A percentile compares a stretch with the other conserved stretches of the same genome.
phyloP scores from a whole-genome alignment of 2,113 vertebrate genomes.

The Semicossyphus pulcher region DNA sequence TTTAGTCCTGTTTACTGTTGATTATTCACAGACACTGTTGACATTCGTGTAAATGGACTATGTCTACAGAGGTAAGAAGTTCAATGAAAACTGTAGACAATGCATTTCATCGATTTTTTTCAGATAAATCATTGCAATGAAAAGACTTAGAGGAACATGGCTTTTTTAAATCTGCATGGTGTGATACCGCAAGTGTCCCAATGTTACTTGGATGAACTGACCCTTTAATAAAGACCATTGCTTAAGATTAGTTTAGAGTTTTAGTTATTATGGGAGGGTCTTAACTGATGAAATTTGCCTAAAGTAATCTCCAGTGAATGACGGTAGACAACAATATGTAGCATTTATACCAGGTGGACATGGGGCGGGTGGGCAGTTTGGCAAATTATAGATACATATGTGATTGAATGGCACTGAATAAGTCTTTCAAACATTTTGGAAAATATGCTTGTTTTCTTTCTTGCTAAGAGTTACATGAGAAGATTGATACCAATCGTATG shows the following conservation, averaged over 20 bases:
- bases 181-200: neutral
- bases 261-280: neutral
- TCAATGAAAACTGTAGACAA: neutral
- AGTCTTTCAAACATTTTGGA: neutral
- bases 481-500: neutral
- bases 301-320: neutral
- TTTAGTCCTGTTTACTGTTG: neutral
- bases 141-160: no score
- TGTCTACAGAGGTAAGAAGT: neutral
- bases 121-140: no score
- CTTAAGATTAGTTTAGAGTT: neutral
- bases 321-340: neutral
- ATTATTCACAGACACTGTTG: neutral
- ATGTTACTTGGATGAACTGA: constrained; percentile 48
- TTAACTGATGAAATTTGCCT: neutral
- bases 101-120: no score
- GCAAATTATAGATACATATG: constrained; percentile 30
- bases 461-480: constrained; percentile 8
- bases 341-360: constrained; percentile 21
- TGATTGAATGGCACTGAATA: constrained; percentile 5
- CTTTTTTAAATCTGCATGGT: neutral
- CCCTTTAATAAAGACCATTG: neutral
- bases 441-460: constrained; percentile 7
- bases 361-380: constrained; percentile 75
- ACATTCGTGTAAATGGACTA: no score